A percentile compares a stretch with the other conserved stretches of the same genome.
phyloP scores from a whole-genome alignment of 2,797 vertebrate species.

The Dermochelys coriacea region DNA sequence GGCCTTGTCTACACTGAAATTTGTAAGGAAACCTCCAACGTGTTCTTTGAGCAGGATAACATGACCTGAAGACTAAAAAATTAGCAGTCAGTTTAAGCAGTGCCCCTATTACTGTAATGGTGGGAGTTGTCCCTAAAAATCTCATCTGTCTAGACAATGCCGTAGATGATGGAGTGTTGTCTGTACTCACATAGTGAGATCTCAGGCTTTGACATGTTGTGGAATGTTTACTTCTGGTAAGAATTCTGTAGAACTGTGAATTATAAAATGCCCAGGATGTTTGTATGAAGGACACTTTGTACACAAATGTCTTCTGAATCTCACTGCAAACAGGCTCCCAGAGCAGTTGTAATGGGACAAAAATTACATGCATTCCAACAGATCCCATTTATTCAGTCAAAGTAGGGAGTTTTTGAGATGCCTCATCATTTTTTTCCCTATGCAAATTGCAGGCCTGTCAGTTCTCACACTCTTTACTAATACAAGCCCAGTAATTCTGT shows the following conservation, averaged over 20 bases:
- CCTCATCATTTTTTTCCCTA: conserved; percentile 38
- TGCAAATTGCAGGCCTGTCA: conserved; percentile 47
- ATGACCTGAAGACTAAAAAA: neutral
- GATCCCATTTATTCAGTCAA: conserved; percentile 47
- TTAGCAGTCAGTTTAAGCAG: neutral
- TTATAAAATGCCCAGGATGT: neutral
- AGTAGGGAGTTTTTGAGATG: conserved; percentile 27
- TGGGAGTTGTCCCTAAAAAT: neutral
- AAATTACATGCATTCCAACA: conserved; percentile 23
- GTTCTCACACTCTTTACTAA: conserved; percentile 48
- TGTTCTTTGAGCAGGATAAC: neutral
- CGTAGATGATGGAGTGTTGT: neutral
- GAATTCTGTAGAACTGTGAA: neutral
- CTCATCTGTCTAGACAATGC: neutral
- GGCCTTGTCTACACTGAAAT: neutral
- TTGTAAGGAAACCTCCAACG: neutral
- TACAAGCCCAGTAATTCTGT: conserved; percentile 55
- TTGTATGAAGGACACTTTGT: neutral
- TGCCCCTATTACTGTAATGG: neutral
- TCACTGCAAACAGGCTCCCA: conserved; percentile 26
- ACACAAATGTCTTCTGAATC: conserved; percentile 41
- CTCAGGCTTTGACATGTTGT: neutral
- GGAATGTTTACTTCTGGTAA: neutral
- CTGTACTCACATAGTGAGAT: neutral
- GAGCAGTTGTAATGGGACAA: neutral